Evolutionary conservation across 2,888 invertebrate genomes (phyloP).

Genomic region (Teleogryllus oceanicus): DNA sequence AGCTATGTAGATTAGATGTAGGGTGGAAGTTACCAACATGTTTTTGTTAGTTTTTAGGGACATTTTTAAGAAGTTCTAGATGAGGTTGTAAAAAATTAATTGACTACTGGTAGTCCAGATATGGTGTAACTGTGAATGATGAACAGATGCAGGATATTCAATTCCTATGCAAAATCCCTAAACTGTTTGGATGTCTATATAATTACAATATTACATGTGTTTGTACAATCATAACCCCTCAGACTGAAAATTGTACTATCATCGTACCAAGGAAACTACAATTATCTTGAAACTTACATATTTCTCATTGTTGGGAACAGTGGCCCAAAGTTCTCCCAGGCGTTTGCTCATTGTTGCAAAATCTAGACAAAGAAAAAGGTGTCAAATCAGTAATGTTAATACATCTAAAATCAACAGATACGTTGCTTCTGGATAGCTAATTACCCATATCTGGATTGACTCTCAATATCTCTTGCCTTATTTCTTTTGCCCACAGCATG

Average conservation of each 20-base stretch:
- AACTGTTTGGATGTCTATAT: too few relatives aligned
- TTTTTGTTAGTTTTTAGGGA: too few relatives aligned
- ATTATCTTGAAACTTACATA: constrained; percentile 45
- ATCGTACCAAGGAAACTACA: not conserved
- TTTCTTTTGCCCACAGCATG: constrained; percentile 86
- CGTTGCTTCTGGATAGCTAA: constrained; percentile 32
- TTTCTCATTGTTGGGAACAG: constrained; percentile 60
- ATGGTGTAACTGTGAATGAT: too few relatives aligned
- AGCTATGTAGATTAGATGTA: too few relatives aligned
- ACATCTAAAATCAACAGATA: not conserved
- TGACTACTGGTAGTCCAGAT: too few relatives aligned
- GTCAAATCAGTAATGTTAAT: not conserved
- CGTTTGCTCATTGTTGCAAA: constrained; percentile 79
- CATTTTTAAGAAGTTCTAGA: too few relatives aligned
- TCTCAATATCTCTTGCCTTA: constrained; percentile 67
- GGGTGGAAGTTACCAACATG: too few relatives aligned
- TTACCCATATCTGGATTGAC: constrained; percentile 71
- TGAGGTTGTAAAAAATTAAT: too few relatives aligned
- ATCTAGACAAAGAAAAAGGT: constrained; percentile 49
- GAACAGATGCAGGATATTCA: too few relatives aligned
- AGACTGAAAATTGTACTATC: not conserved
- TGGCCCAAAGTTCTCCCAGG: constrained; percentile 85
- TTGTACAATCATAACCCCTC: too few relatives aligned
- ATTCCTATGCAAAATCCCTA: too few relatives aligned
- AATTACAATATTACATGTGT: too few relatives aligned